These are phyloP conservation scores for Cataglyphis altisquamis DNA, from an alignment of 2,888 invertebrate species.

Conservation along the genomic window DNA sequence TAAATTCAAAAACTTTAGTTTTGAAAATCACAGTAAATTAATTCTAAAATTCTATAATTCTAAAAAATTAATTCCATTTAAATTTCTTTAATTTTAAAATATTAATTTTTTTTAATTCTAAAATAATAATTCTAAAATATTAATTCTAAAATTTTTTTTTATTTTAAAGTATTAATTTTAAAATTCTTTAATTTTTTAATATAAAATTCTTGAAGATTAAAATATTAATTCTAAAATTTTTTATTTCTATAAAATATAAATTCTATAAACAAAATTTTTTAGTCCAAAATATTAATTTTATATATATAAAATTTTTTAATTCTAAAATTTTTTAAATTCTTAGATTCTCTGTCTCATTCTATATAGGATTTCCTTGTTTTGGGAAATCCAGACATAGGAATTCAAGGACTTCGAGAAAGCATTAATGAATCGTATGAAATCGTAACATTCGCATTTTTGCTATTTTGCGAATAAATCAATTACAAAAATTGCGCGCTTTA, in stretches of 20 bases:
- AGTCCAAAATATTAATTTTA: not conserved
- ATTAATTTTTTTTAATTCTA: not conserved
- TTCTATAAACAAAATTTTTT: not conserved
- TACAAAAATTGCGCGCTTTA: not conserved
- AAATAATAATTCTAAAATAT: too few species aligned
- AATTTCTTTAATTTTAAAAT: not conserved
- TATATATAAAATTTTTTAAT: not conserved
- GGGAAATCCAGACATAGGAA: not conserved
- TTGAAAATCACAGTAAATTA: not conserved
- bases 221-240: too few species aligned
- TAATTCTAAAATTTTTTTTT: not conserved
- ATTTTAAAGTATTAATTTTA: too few species aligned
- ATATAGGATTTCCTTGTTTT: not conserved
- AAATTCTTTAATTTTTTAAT: too few species aligned
- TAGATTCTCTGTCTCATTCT: not conserved
- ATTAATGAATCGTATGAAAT: conserved; percentile 17
- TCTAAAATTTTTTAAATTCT: not conserved
- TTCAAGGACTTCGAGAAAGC: not conserved
- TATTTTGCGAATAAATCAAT: not conserved
- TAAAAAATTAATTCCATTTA: too few species aligned
- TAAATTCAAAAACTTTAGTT: not conserved
- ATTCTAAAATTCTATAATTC: not conserved
- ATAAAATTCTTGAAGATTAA: too few species aligned
- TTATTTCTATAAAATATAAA: not conserved
- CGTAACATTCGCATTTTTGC: too few species aligned